Conservation (phyloP, 2,797 vertebrate species). For the Amblyraja radiata region DNA sequence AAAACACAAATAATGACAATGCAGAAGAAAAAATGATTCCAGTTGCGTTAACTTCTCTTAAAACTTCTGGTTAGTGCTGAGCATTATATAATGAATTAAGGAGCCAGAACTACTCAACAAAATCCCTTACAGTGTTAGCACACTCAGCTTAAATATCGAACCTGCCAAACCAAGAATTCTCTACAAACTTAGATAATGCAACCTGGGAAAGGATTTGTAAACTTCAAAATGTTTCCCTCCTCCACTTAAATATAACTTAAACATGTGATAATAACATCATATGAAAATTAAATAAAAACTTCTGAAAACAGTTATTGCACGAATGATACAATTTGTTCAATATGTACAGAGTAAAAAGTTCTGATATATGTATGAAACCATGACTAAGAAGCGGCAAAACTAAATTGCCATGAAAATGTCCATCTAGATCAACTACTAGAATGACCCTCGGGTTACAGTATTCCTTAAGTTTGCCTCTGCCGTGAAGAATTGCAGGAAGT, state of each 20-base stretch:
- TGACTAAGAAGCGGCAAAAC: constrained; percentile 48
- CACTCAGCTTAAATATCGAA: constrained; percentile 50
- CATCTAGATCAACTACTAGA: constrained; percentile 32
- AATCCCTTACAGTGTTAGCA: constrained; percentile 44
- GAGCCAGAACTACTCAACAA: constrained; percentile 47
- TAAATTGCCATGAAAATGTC: constrained; percentile 51
- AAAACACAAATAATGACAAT: constrained; percentile 27
- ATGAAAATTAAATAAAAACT: constrained; percentile 82
- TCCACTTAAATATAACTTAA: constrained; percentile 75
- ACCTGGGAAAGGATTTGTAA: constrained; percentile 73
- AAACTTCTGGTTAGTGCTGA: constrained; percentile 35
- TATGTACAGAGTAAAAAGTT: constrained; percentile 64
- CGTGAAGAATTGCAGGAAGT: constrained; percentile 32
- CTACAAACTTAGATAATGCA: constrained; percentile 67
- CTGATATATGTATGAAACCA: constrained; percentile 46
- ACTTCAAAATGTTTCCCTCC: constrained; percentile 67
- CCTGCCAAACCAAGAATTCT: constrained; percentile 51
- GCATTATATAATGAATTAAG: constrained; percentile 48
- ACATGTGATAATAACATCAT: constrained; percentile 54
- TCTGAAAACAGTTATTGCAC: constrained; percentile 82
- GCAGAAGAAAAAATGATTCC: constrained; percentile 32
- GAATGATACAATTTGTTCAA: constrained; percentile 65
- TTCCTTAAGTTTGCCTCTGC: constrained; percentile 35
- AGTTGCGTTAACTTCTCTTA: constrained; percentile 33
- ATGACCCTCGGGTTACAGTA: constrained; percentile 27